Evolutionary conservation across 2,113 vertebrate species (phyloP), one percentile per base, ranked within the genome.

Genomic region (Indicator maculatus): DNA sequence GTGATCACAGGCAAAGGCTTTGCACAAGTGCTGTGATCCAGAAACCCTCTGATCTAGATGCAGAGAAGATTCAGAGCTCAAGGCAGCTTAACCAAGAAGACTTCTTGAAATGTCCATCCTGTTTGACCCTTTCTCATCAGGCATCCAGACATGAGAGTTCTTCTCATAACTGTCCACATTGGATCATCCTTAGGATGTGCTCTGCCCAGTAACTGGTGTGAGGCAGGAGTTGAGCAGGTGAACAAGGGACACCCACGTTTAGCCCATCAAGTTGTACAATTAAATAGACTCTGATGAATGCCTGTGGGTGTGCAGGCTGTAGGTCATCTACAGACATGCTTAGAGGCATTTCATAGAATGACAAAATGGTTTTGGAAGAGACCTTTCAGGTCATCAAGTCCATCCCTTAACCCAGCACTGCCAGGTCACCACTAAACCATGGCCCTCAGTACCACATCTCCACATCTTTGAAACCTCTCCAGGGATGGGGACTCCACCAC

Each of bases 221-320:
- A 78, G 26, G 12, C 61, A 75, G 70, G 15, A 33, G 24, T 56
- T 23, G 16, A 60, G 26, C 31, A 91, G 55, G 30, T 30, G 60
- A 76, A 30, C 27, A 31, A 0, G 7, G 23, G 55, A 33, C 1
- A 0, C 20, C 20, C 3, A 1, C 16, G 3, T 44, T 78, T 78
- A 30, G 72, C 15, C 27, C 12, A 33, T 18, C 13, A 72, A 83
- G 5, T 36, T 3, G 1, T 61, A 53, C 16, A 75, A 65, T 26
- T 72, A 69, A 75, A 81, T 39, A 31, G 8, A 61, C 2, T 61
- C 23, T 78, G 38, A 53, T 28, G 67, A 86, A 3, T 39, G 12
- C n/a, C 21, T n/a, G 11, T 45, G 31, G 7, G 33, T 80, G 17
- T 36, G 38, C 12, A 69, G 15, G 7, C 11, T 84, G 27, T 31